Conservation (phyloP, 2,113 vertebrate genomes). For the Planiliza haematocheilus region DNA sequence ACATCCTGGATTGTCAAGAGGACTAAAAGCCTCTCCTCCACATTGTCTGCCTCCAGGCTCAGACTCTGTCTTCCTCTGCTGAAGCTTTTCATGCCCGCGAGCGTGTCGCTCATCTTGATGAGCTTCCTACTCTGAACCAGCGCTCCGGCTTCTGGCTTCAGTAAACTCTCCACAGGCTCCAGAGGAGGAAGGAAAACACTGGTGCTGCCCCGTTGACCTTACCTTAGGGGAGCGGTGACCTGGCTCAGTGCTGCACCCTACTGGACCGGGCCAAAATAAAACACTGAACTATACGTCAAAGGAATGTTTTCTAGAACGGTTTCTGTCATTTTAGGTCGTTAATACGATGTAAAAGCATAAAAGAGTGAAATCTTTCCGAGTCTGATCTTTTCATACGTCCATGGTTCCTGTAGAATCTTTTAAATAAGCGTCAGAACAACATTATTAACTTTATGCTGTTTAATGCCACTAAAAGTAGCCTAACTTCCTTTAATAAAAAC, state of each 20-base stretch:
- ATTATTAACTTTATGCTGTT: too few species aligned
- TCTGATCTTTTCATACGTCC: too few species aligned
- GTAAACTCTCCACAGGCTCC: slow-evolving; percentile 16
- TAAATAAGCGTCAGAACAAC: too few species aligned
- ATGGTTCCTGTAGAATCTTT: too few species aligned
- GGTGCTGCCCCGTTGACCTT: slow-evolving; percentile 30
- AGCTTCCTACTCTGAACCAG: slow-evolving; percentile 36
- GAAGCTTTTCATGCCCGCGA: slow-evolving; percentile 26
- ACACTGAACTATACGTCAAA: too few species aligned
- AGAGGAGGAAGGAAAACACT: neutral
- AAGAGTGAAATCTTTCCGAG: too few species aligned
- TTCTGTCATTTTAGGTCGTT: too few species aligned
- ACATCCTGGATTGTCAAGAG: slow-evolving; percentile 40
- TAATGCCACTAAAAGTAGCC: too few species aligned
- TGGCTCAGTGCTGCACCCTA: slow-evolving; percentile 17
- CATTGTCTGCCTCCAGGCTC: slow-evolving; percentile 23
- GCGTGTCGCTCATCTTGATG: slow-evolving; percentile 53
- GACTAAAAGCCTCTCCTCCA: slow-evolving; percentile 32
- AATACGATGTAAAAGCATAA: too few species aligned
- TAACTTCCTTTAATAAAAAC: too few species aligned
- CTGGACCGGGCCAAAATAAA: neutral
- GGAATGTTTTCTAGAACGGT: too few species aligned
- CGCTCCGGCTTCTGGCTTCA: slow-evolving; percentile 25
- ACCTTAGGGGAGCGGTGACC: neutral
- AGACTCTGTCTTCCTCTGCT: slow-evolving; percentile 26